Evolutionary conservation across 2,797 vertebrate genomes (phyloP).

Genomic region (Macropus fuliginosus): DNA sequence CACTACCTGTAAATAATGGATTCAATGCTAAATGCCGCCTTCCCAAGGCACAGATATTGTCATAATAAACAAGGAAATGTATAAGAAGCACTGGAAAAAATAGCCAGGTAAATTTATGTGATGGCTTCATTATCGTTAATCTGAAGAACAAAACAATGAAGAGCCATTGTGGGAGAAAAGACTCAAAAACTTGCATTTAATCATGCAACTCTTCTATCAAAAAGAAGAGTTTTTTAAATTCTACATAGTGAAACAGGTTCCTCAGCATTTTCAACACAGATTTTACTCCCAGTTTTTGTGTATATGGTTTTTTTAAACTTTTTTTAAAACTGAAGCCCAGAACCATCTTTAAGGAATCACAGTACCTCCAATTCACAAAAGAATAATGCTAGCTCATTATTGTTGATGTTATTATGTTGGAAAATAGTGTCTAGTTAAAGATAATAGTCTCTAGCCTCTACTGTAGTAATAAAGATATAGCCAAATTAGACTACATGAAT

Average conservation of each 20-base stretch:
- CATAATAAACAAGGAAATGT: constrained; percentile 37
- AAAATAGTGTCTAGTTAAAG: constrained; percentile 66
- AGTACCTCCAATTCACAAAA: constrained; percentile 44
- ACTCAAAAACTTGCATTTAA: constrained; percentile 28
- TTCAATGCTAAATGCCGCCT: not conserved
- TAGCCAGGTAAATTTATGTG: constrained; percentile 36
- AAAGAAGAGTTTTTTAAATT: constrained; percentile 44
- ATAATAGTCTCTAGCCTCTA: constrained; percentile 61
- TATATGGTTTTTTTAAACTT: not conserved
- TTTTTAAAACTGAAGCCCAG: constrained; percentile 16
- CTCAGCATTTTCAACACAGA: not conserved
- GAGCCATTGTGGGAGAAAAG: constrained; percentile 22
- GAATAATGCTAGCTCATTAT: constrained; percentile 50
- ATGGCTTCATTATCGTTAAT: not conserved
- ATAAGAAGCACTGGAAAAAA: not conserved
- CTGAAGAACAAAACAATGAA: constrained; percentile 42
- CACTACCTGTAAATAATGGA: constrained; percentile 11
- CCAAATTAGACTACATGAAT: constrained; percentile 70
- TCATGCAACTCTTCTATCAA: constrained; percentile 40
- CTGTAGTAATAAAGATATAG: constrained; percentile 54
- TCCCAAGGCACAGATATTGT: not conserved
- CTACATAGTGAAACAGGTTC: not conserved
- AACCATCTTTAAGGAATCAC: constrained; percentile 4
- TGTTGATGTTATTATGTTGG: constrained; percentile 49
- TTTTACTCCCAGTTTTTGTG: not conserved